Evolutionary conservation across 1,140 invertebrate species (phyloP), one percentile per base, ranked within the genome.

Genomic region (Ceratina australensis): DNA sequence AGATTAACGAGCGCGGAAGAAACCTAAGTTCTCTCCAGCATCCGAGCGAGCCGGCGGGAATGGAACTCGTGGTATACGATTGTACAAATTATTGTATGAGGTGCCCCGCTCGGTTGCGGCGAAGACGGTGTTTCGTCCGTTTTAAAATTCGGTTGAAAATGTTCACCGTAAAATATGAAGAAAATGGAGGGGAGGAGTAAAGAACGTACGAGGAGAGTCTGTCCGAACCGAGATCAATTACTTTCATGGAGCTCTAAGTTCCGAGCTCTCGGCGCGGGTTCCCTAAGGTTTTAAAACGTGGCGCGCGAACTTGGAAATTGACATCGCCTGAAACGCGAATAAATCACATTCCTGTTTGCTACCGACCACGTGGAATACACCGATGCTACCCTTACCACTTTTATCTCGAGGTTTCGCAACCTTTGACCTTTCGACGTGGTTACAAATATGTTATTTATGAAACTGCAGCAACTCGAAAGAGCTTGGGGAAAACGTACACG

Each of bases 401-500:
- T 71, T 52, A 71, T 22, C 67, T 49, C 33, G 1, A 47, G 13
- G 18, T 15, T 33, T 20, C 60, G 12, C 3, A 33, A 66, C 50
- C 22, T 66, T 47, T 56, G 28, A 47, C 57, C 57, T 77, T 54
- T 52, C 52, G 47, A 77, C 28, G 26, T 42, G 67, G 57, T 49
- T 77, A 63, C 57, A 52, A 57, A 77, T 71, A 71, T 61, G 74
- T 61, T 71, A 77, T 71, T 77, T 77, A 77, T 71, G 67, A 71
- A 71, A 67, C 63, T 63, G 57, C 74, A 22, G 42, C 22, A 26
- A 22, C 49, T 22, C 13, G 22, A 52, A 71, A 61, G 49, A 68
- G 74, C 42, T 22, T 16, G 18, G 18, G 20, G 15, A 71, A 71
- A 77, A 63, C 22, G 13, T 50, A 65, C 24, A 24, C 50, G 12